Percentiles rank a stretch among this genome's conserved stretches.
phyloP scores from a whole-genome alignment of 2,113 vertebrate genomes.

The Spea bombifrons region DNA sequence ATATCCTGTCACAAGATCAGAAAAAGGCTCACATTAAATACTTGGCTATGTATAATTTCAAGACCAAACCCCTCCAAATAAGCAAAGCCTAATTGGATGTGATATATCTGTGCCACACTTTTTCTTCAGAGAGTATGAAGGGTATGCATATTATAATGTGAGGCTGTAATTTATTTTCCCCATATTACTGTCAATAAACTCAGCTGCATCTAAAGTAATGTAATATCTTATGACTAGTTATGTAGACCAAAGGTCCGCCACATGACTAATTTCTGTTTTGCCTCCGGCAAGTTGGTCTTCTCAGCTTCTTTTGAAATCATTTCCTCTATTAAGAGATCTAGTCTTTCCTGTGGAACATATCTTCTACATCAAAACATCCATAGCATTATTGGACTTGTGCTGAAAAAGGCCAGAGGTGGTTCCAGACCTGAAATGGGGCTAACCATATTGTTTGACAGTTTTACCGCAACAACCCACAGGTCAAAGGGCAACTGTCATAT shows the following conservation, averaged over 20 bases:
- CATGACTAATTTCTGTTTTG: constrained; percentile 28
- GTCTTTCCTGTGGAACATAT: neutral
- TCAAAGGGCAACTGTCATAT: too few relatives aligned
- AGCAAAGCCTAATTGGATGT: constrained; percentile 31
- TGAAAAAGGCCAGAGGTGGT: too few relatives aligned
- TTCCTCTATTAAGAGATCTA: neutral
- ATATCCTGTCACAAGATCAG: neutral
- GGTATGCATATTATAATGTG: constrained; percentile 21
- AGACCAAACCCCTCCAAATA: neutral
- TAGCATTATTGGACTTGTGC: neutral
- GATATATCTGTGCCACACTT: constrained; percentile 26
- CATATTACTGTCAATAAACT: constrained; percentile 34
- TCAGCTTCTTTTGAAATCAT: neutral
- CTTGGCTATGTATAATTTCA: neutral
- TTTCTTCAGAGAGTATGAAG: neutral
- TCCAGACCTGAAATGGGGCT: too few relatives aligned
- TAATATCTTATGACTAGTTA: constrained; percentile 38
- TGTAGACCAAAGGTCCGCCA: constrained; percentile 22
- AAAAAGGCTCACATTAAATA: too few relatives aligned
- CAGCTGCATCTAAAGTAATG: constrained; percentile 23
- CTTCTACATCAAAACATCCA: neutral
- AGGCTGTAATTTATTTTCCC: constrained; percentile 26
- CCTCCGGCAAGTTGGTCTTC: constrained; percentile 18
- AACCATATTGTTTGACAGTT: too few relatives aligned
- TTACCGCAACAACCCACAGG: too few relatives aligned